Conservation (phyloP, 2,113 vertebrate genomes). For the Heterocephalus glaber region DNA sequence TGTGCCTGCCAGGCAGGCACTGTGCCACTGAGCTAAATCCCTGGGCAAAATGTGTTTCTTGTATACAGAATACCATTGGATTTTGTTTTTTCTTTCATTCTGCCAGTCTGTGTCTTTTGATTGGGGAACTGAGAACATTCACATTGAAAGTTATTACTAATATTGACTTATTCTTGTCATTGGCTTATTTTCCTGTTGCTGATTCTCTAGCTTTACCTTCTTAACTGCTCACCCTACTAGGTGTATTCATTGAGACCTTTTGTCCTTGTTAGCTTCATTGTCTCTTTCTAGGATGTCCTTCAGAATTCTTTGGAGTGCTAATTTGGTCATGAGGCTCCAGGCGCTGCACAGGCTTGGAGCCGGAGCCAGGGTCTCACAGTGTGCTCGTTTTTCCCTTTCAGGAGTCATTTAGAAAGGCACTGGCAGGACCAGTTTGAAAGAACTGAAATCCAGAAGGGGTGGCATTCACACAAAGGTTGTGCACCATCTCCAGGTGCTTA, state of each 20-base stretch:
- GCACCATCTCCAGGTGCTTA: too few species aligned
- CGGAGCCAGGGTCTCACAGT: accelerated
- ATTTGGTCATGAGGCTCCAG: not conserved
- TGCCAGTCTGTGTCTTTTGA: not conserved
- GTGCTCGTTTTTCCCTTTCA: not conserved
- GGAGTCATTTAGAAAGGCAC: not conserved
- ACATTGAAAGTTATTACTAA: not conserved
- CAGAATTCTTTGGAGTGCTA: not conserved
- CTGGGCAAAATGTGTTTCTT: not conserved
- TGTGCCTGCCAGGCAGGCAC: too few species aligned
- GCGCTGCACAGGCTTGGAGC: slow-evolving; percentile 38
- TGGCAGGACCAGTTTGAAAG: not conserved
- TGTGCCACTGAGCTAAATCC: too few species aligned
- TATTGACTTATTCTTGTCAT: not conserved
- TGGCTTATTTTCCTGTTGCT: not conserved
- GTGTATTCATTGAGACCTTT: not conserved
- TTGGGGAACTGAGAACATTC: not conserved
- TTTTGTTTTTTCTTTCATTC: not conserved
- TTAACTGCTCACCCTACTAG: not conserved
- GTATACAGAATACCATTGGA: not conserved
- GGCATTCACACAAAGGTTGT: not conserved
- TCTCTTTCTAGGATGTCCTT: not conserved
- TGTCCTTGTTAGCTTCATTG: not conserved
- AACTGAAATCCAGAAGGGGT: not conserved
- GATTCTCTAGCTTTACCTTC: not conserved